A percentile compares a stretch with the other conserved stretches of the same genome.
Evolutionary conservation across 2,888 invertebrate genomes (phyloP).

Genomic region (Tenthredo mesomela): DNA sequence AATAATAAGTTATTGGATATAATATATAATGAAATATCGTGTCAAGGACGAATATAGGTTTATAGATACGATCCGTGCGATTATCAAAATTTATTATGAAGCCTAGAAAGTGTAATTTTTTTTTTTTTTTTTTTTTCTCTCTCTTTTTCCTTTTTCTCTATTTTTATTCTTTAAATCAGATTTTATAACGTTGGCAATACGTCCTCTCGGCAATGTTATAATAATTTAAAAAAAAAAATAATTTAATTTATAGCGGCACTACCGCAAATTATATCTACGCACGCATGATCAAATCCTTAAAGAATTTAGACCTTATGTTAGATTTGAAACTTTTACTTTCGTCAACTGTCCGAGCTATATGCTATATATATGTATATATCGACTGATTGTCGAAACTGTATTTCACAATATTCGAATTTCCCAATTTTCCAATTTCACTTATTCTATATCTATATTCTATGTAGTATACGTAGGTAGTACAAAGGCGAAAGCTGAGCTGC

Average conservation of each 20-base stretch:
- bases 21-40: not conserved
- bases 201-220: too few relatives aligned
- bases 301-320: not conserved
- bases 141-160: not conserved
- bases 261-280: not conserved
- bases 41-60: not conserved
- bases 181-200: not conserved
- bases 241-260: not conserved
- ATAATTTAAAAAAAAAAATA: not conserved
- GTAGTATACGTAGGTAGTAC: too few relatives aligned
- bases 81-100: slow-evolving; percentile 7
- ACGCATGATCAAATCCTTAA: not conserved
- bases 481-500: slow-evolving; percentile 16
- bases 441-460: not conserved
- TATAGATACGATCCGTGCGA: not conserved
- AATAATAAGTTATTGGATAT: not conserved
- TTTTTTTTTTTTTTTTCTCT: not conserved
- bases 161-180: not conserved
- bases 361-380: not conserved
- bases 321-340: slow-evolving; percentile 4
- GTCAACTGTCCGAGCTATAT: not conserved
- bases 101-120: not conserved
- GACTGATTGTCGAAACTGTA: slow-evolving; percentile 18
- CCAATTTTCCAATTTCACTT: slow-evolving; percentile 44
- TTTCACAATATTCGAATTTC: slow-evolving; percentile 33